These are phyloP conservation scores for Calyptommatus sinebrachiatus DNA, from an alignment of 2,113 vertebrate genomes.

Conservation along the genomic window DNA sequence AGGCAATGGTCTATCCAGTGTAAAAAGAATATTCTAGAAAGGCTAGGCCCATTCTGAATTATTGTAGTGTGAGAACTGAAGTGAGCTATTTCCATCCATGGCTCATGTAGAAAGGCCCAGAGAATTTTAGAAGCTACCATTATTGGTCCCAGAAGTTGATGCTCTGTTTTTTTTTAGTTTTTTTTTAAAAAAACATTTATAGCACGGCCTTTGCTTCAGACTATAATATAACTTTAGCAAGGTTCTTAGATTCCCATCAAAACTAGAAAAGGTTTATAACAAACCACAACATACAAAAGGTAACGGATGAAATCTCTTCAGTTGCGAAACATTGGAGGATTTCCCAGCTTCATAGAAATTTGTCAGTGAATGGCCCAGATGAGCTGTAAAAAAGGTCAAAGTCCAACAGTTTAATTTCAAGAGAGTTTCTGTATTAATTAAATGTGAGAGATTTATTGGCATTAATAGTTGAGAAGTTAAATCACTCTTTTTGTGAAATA, in stretches of 20 bases:
- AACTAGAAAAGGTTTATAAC: not conserved
- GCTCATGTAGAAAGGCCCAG: not conserved
- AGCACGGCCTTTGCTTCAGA: not conserved
- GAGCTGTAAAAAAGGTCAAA: conserved; percentile 25
- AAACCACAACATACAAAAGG: not conserved
- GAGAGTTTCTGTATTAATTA: conserved; percentile 25
- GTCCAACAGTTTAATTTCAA: conserved; percentile 13
- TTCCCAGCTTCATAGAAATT: conserved; percentile 22
- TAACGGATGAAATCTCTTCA: not conserved
- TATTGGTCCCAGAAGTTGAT: not conserved
- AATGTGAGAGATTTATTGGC: conserved; percentile 40
- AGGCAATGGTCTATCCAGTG: too few species aligned
- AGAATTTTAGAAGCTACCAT: not conserved
- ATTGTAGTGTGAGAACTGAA: too few species aligned
- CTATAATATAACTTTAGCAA: not conserved
- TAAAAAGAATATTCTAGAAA: too few species aligned
- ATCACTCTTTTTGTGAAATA: conserved; percentile 36
- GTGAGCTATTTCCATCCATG: too few species aligned
- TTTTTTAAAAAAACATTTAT: not conserved
- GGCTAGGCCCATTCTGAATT: too few species aligned
- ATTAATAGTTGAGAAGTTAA: conserved; percentile 30
- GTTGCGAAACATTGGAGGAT: not conserved
- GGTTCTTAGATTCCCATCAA: not conserved
- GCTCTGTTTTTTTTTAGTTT: not conserved
- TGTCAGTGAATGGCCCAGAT: not conserved